Base-by-base conservation (phyloP, 2,797 vertebrate genomes). In the Sparidentex hasta region DNA sequence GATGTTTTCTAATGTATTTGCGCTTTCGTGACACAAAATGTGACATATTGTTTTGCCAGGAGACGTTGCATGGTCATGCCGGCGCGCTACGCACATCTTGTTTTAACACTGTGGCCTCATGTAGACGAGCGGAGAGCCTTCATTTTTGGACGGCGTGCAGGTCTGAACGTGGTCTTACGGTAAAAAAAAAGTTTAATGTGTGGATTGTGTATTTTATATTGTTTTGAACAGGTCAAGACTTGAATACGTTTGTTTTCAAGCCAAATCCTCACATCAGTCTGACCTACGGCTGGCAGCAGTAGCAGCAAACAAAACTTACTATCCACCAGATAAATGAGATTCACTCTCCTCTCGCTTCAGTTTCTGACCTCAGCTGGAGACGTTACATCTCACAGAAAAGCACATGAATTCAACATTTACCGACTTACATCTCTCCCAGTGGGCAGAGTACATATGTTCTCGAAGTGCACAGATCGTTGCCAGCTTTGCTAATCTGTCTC, bases 381-480 rank as follows among this genome's bases (percentile, higher is more conserved):
- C 27, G 59, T 61, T 18, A 48, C 18, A 58, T 67, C 54, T 51
- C 18, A 41, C 7, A 76, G 61, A 51, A 63, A 71, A 62, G 9
- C 51, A 29, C 3, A 47, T 52, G 20, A 70, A n/a, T 48, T 52
- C 44, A 65, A 55, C 71, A 27, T 63, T 65, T 7, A 11, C 21
- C 1, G 50, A 17, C 51, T 58, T 55, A 17, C 38, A 21, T 7
- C 47, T 66, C 54, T 52, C 71, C 78, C 56, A 43, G 61, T 54
- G 51, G 56, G 74, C 47, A 29, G 67, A 63, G 51, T 23, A 23
- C 83, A 88, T 76, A 76, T 85, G 87, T 61, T 86, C 76, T 48
- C 55, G 46, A 78, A 79, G 51, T 52, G 75, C 77, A 58, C 46
- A 38, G 76, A 80, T 63, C 55, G 13, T 11, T 70, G 73, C 59